phyloP scores from a whole-genome alignment of 2,113 vertebrate genomes.

The Morone chrysops region DNA sequence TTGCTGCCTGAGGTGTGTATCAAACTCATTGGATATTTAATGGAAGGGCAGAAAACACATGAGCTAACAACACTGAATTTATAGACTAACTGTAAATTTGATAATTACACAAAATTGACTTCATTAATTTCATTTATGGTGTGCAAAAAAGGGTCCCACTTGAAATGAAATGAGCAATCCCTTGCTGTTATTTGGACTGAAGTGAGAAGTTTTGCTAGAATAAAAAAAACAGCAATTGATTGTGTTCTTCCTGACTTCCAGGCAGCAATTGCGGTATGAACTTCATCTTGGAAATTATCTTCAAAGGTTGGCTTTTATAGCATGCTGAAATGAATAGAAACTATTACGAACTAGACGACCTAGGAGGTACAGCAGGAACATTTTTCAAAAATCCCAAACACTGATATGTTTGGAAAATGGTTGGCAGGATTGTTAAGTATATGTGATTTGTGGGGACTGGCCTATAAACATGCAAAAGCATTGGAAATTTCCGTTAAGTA shows the following conservation, averaged over 20 bases:
- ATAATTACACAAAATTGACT: conserved; percentile 29
- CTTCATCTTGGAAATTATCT: neutral
- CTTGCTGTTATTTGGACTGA: neutral
- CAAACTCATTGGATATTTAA: conserved; percentile 4
- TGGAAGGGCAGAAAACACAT: conserved; percentile 11
- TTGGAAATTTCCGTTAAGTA: neutral
- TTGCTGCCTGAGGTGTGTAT: neutral
- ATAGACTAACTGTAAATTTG: conserved; percentile 21
- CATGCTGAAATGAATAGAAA: neutral
- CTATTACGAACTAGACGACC: neutral
- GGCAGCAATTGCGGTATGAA: neutral
- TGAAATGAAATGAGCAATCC: neutral
- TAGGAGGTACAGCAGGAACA: neutral
- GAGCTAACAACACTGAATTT: conserved; percentile 32
- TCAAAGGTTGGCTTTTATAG: neutral
- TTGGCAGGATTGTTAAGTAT: conserved; percentile 1
- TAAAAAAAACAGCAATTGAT: neutral
- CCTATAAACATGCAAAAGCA: neutral
- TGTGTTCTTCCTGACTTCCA: neutral
- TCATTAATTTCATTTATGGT: conserved; percentile 22
- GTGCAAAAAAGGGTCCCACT: neutral
- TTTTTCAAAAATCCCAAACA: conserved; percentile 7
- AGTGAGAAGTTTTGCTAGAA: neutral
- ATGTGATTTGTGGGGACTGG: neutral
- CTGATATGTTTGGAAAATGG: neutral